phyloP scores from a whole-genome alignment of 1,140 invertebrate genomes.

The Tetraneura akinire region DNA sequence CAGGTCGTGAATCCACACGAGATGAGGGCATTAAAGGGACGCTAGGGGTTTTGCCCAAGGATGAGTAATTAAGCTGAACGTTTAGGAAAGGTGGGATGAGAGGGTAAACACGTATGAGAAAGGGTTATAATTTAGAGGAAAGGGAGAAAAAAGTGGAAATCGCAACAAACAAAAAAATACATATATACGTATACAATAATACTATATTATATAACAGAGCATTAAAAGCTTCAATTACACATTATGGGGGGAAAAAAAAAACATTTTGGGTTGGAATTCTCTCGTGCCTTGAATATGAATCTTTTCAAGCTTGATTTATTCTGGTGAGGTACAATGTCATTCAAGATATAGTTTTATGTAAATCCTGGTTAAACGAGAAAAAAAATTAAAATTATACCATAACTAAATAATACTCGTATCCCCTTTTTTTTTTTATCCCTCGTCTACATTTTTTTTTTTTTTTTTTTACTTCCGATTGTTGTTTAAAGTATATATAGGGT shows the following conservation, averaged over 20 bases:
- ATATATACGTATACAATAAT: too few relatives aligned
- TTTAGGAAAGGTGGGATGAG: background rate
- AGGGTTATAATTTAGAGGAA: conserved; percentile 11
- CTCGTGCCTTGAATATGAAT: conserved; percentile 48
- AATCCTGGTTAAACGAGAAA: conserved; percentile 34
- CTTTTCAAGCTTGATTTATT: conserved; percentile 43
- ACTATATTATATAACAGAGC: conserved; percentile 20
- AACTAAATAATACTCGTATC: conserved; percentile 34
- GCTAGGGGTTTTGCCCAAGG: conserved; percentile 40
- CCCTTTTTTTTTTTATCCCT: conserved; percentile 2
- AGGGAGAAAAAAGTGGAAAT: background rate
- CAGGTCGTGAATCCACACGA: conserved; percentile 46
- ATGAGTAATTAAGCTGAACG: conserved; percentile 47
- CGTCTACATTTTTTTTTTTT: conserved; percentile 24
- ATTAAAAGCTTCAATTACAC: conserved; percentile 49
- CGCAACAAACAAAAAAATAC: conserved; percentile 10
- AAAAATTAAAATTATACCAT: conserved; percentile 39
- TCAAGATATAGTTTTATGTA: conserved; percentile 46
- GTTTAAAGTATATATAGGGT: conserved; percentile 30
- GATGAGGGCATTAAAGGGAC: conserved; percentile 42
- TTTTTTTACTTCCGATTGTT: conserved; percentile 14
- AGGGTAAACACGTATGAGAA: conserved; percentile 29
- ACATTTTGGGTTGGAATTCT: conserved; percentile 23
- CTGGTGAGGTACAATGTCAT: conserved; percentile 32
- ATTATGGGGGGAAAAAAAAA: conserved; percentile 33